Base-by-base conservation (phyloP, 2,113 vertebrate genomes). In the Martes martes region DNA sequence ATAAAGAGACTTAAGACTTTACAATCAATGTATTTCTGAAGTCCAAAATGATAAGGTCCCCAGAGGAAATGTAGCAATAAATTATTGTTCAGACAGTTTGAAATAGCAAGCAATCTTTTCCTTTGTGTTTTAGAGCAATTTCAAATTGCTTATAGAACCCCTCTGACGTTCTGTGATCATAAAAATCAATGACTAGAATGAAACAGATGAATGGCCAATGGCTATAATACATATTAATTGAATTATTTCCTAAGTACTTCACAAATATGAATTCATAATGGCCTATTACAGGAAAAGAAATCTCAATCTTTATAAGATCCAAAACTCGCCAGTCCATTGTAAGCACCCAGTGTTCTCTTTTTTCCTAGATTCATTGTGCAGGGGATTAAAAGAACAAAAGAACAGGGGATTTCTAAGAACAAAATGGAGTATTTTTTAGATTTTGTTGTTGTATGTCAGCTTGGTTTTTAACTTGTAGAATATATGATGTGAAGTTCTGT, bases 151-250 rank as follows among this genome's bases (percentile, higher is more conserved):
- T 89, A 82, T 52, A 89, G 81, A 81, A 91, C 36, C 50, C 63
- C 36, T 89, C 11, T 91, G 61, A 95, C 67, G 95, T 93, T 93
- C 65, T 94, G 52, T 97, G 89, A 94, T 94, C 45, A 82, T 97
- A 96, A 97, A 97, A 94, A 52, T 94, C 50, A 96, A 94, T 91
- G 71, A 89, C 78, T 97, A 74, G 59, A 94, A 94, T 86, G n/a
- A 97, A 96, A 74, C 81, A 97, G 91, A 95, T 89, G 81, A 97
- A 94, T 96, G 31, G 89, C 85, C 78, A 28, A 42, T 57, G 85
- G 89, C 91, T 93, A 94, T 95, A 74, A 97, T 91, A 82, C 39
- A 95, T 93, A 93, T 91, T 97, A 97, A 97, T 95, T 94, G 76
- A 94, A 96, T 93, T 95, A 93, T 93, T 96, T 96, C 11, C 59